Percentiles rank a stretch among this genome's conserved stretches.
phyloP scores from a whole-genome alignment of 1,140 invertebrate species.

The Euwallacea similis region DNA sequence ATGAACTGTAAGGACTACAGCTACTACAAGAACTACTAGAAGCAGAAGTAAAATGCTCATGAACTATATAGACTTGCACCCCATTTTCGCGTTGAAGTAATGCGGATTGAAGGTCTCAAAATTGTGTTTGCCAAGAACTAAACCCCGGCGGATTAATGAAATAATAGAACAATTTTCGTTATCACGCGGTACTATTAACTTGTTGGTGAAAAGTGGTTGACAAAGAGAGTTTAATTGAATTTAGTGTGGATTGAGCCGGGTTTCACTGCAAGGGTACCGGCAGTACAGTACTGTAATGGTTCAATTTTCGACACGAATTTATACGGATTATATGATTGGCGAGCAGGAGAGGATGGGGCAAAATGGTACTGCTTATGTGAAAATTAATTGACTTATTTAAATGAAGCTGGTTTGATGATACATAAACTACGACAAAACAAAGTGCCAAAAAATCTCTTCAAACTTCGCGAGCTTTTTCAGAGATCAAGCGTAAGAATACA shows the following conservation, averaged over 20 bases:
- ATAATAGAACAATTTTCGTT: conserved; percentile 7
- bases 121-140: conserved; percentile 7
- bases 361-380: neutral
- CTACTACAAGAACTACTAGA: conserved; percentile 16
- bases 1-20: neutral
- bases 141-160: neutral
- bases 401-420: no score
- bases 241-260: conserved; percentile 14
- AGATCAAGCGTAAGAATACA: no score
- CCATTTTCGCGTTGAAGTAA: conserved; percentile 18
- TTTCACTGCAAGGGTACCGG: neutral
- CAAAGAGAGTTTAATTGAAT: conserved; percentile 20
- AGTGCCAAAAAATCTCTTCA: no score
- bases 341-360: conserved; percentile 15
- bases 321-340: conserved; percentile 13
- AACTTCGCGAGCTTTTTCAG: no score
- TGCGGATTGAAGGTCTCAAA: neutral
- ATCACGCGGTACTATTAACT: neutral
- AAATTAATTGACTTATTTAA: no score
- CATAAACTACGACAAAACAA: no score
- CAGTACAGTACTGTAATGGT: conserved; percentile 23
- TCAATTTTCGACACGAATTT: conserved; percentile 23
- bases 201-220: conserved; percentile 1
- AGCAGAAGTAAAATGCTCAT: conserved; percentile 5
- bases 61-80: conserved; percentile 1